Evolutionary conservation across 2,113 vertebrate species (phyloP).

Genomic region (Fregata magnificens): DNA sequence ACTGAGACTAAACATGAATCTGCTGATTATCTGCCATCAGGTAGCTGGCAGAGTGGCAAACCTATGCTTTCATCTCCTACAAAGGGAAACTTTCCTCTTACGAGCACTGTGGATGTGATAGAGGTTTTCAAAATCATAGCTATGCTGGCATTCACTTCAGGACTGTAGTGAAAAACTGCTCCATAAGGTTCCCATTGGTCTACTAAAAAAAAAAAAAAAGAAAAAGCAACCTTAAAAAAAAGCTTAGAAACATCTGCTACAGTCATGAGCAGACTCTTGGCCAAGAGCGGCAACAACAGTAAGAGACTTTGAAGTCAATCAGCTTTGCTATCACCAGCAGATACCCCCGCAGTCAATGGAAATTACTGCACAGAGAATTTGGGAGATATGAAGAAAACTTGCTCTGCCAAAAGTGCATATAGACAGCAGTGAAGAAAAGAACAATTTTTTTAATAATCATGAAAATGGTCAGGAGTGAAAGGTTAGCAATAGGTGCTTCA

Average conservation of each 20-base stretch:
- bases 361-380: constrained; percentile 37
- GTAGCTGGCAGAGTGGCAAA: constrained; percentile 32
- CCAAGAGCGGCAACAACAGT: constrained; percentile 53
- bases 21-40: constrained; percentile 36
- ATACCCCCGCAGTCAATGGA: constrained; percentile 47
- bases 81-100: constrained; percentile 16
- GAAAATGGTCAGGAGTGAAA: constrained; percentile 1
- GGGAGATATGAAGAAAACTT: constrained; percentile 9
- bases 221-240: not conserved
- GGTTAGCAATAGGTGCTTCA: not conserved
- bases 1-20: constrained; percentile 12
- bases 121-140: constrained; percentile 31
- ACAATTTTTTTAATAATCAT: not conserved
- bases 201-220: constrained; percentile 16
- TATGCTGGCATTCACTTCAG: constrained; percentile 42
- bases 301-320: constrained; percentile 69
- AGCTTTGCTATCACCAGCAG: constrained; percentile 55
- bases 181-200: constrained; percentile 58
- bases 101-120: not conserved
- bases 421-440: not conserved
- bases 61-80: constrained; percentile 36
- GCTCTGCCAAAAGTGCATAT: not conserved
- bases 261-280: constrained; percentile 56
- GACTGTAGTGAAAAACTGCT: constrained; percentile 43
- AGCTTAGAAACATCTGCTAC: constrained; percentile 57